Percentiles rank a stretch among this genome's conserved stretches.
These are phyloP conservation scores for Ailuropoda melanoleuca DNA, from an alignment of 2,113 vertebrate genomes.

Conservation along the genomic window DNA sequence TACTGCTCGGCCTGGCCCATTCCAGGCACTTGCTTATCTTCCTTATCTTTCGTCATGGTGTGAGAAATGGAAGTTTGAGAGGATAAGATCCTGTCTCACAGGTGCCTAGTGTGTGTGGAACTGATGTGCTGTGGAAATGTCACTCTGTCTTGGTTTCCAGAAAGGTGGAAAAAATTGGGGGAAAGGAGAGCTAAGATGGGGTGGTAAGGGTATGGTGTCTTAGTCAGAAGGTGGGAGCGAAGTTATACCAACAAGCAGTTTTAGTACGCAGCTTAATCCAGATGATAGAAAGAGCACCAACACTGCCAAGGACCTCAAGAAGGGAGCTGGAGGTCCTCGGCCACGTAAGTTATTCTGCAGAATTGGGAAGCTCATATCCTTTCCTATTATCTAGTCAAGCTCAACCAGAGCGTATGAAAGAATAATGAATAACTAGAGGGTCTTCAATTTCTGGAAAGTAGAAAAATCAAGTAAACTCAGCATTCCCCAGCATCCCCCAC, in stretches of 20 bases:
- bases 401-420: neutral
- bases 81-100: neutral
- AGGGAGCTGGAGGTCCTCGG: neutral
- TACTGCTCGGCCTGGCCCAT: neutral
- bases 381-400: neutral
- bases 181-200: neutral
- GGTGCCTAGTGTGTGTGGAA: neutral
- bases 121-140: neutral
- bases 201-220: neutral
- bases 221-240: neutral
- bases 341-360: neutral
- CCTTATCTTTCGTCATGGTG: neutral
- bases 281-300: neutral
- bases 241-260: neutral
- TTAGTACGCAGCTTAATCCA: neutral
- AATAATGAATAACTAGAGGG: neutral
- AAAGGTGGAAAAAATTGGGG: neutral
- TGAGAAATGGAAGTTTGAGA: neutral
- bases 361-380: neutral
- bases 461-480: neutral
- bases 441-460: neutral
- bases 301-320: neutral
- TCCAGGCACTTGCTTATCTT: neutral
- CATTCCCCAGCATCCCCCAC: neutral
- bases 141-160: neutral